Base-by-base conservation (phyloP, 2,797 vertebrate species). In the Decapterus maruadsi region DNA sequence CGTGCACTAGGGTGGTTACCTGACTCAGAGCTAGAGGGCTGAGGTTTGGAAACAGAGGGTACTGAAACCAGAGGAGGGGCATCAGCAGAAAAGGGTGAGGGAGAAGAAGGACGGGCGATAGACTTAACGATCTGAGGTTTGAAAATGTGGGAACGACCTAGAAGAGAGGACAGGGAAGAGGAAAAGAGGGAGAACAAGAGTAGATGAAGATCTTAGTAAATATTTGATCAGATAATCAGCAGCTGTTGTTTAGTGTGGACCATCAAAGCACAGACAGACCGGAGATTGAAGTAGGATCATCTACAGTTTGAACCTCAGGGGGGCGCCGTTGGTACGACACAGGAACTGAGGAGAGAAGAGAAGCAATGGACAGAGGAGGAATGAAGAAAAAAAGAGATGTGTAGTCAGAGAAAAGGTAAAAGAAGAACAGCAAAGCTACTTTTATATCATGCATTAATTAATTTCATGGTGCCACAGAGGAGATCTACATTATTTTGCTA, bases 101-200 rank as follows among this genome's bases (percentile, higher is more conserved):
- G 93, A 70, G 94, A 94, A 40, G 90, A 79, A 42, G 92, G 94
- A 0, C 93, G 93, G 29, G 71, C 61, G 4, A 91, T 19, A 7
- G 90, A 72, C 50, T 90, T 87, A 40, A 95, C 88, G 45, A 94
- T 57, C 46, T 95, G 93, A 81, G 94, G 93, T 79, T 81, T 89
- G 88, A 95, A 95, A 77, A 90, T 36, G 48, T 93, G 92, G 55
- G 88, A 76, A 13, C 53, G 85, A 36, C 86, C 92, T 93, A 48
- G 29, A 11, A 56, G 48, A 75, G 43, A 74, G 45, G 42, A 31
- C 9, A 75, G 20, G 36, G 43, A 45, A 38, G 5, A 64, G 72
- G 53, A 46, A 11, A 29, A 50, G 6, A 71, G 36, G 16, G 22
- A 6, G 36, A 8, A n/a, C 2, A 46, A 29, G n/a, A 68, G 6